These are phyloP conservation scores for Ichneumoninae sp. DNA, from an alignment of 2,888 invertebrate genomes.

Conservation along the genomic window DNA sequence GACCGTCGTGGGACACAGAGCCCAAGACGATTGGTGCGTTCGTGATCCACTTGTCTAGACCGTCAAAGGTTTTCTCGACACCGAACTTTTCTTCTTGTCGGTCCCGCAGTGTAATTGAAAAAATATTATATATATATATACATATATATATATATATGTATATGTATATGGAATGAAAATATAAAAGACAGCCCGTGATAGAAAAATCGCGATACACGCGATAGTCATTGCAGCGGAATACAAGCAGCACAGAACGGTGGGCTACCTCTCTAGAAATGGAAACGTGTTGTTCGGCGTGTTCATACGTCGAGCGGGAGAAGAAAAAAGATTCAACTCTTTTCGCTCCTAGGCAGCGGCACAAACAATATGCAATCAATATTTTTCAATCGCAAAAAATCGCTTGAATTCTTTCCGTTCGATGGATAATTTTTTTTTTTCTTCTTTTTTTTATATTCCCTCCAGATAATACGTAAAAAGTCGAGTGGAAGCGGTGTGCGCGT, in stretches of 20 bases:
- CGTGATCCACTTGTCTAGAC: constrained; percentile 80
- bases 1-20: constrained; percentile 9
- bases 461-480: constrained; percentile 67
- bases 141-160: not conserved
- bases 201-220: constrained; percentile 35
- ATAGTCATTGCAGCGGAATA: constrained; percentile 58
- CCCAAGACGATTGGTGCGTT: constrained; percentile 35
- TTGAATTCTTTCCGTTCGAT: constrained; percentile 63
- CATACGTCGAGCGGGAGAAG: constrained; percentile 55
- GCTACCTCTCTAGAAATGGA: constrained; percentile 45
- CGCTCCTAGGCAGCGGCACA: constrained; percentile 49
- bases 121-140: not conserved
- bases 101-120: not conserved
- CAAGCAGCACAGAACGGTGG: constrained; percentile 52
- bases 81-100: constrained; percentile 35
- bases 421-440: constrained; percentile 48
- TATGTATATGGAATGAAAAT: constrained; percentile 15
- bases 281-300: constrained; percentile 65
- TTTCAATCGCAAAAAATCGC: constrained; percentile 64
- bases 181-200: not conserved
- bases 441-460: constrained; percentile 26
- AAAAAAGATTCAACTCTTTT: constrained; percentile 55
- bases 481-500: constrained; percentile 60
- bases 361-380: constrained; percentile 68
- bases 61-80: constrained; percentile 71